Evolutionary conservation across 2,888 invertebrate species (phyloP), one percentile per base, ranked within the genome.

Genomic region (Halocaridina rubra): DNA sequence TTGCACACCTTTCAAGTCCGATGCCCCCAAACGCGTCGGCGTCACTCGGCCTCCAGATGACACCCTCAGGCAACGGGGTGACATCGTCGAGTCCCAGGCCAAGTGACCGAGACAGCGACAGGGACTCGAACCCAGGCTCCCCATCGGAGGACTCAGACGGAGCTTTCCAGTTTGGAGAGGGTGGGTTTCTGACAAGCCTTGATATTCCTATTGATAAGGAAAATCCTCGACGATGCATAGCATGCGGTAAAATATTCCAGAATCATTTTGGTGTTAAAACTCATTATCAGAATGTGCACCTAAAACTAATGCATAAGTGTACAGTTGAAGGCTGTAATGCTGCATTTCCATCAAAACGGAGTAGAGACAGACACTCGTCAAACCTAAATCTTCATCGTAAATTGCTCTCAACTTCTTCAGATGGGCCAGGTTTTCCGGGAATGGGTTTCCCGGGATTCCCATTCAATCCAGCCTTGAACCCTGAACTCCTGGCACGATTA

Each of bases 261-360:
- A 98, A 97, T 90, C 95, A 96, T 89, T 97, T 97, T 90, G 95
- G 96, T 75, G 94, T 98, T 29, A 98, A 97, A 91, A 96, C 96
- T 0, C 98, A 98, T 91, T 98, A 97, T 91, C 97, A 97, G 92
- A 98, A 96, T 91, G 96, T 97, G 10, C 98, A 98, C 91, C 93
- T 98, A 78, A 98, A 98, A 91, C 92, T 98, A 86, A 96, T 97
- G 95, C 98, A 98, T 91, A 96, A 96, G 90, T 98, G 98, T 92
- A 96, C 95, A 90, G 95, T 97, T 30, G 97, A 97, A 89, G 97
- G 98, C 0, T 98, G 98, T 91, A 96, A 96, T 91, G 98, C 98
- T 0, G 96, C 97, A 0, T 98, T 98, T 91, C 96, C 97, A 4
- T 97, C 98, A 0, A 98, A 97, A 90, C 93, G 97, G 82, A 96